Percentiles rank a stretch among this genome's conserved stretches.
These are phyloP conservation scores for Oscheius onirici DNA, from an alignment of 2,888 invertebrate species.

Conservation along the genomic window DNA sequence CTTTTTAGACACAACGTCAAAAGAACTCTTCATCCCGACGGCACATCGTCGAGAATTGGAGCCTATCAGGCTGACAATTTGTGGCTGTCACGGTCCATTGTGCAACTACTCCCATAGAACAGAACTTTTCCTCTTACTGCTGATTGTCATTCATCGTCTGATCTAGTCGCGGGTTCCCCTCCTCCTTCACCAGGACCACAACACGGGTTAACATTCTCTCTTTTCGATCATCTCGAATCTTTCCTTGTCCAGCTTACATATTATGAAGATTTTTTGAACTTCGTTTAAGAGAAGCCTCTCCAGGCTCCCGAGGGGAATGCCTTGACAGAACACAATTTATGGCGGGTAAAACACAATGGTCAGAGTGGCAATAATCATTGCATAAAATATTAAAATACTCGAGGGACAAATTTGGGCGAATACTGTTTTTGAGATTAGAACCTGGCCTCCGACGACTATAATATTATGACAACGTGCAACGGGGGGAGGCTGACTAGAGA, in stretches of 20 bases:
- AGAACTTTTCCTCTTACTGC: conserved; percentile 1
- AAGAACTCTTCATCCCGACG: conserved; percentile 52
- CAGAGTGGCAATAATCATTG: conserved; percentile 20
- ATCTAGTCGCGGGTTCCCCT: conserved; percentile 26
- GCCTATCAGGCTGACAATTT: conserved; percentile 50
- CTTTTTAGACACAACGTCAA: conserved; percentile 47
- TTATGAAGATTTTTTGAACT: conserved; percentile 8
- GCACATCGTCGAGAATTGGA: conserved; percentile 55
- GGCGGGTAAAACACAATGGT: background rate
- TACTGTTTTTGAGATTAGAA: conserved; percentile 4
- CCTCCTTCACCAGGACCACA: conserved; percentile 26
- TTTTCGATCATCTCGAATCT: conserved; percentile 29
- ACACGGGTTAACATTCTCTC: conserved; percentile 5
- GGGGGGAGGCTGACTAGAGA: conserved; percentile 9
- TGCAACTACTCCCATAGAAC: conserved; percentile 45
- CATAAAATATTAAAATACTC: conserved; percentile 28
- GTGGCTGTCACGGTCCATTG: conserved; percentile 54
- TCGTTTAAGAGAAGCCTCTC: background rate
- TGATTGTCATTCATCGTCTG: conserved; percentile 22
- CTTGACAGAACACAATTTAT: conserved; percentile 27
- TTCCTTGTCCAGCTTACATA: conserved; percentile 29
- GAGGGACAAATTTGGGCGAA: background rate
- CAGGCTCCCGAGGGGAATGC: background rate
- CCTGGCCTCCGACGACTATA: background rate
- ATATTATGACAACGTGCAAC: conserved; percentile 23